Conservation (phyloP, 1,140 invertebrate genomes). For the Sycobia sp. region DNA sequence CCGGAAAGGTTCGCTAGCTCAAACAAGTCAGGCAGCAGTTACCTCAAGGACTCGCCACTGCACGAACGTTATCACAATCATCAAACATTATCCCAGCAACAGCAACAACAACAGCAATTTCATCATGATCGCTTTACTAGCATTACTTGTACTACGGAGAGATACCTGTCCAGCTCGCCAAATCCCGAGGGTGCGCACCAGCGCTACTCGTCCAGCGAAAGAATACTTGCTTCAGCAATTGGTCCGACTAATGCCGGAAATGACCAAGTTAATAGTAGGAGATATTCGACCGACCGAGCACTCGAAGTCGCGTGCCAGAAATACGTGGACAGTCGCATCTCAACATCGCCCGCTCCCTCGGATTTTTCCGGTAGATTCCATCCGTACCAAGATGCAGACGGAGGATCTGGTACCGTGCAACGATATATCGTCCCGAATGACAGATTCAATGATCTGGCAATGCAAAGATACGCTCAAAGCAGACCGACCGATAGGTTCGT, state of each 20-base stretch:
- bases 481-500: constrained; percentile 55
- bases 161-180: constrained; percentile 49
- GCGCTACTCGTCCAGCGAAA: constrained; percentile 53
- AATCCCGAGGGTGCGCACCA: constrained; percentile 52
- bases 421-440: constrained; percentile 41
- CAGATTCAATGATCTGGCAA: constrained; percentile 62
- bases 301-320: constrained; percentile 50
- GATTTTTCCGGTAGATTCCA: constrained; percentile 48
- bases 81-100: constrained; percentile 29
- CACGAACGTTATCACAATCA: constrained; percentile 49
- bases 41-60: constrained; percentile 46
- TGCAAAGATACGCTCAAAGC: constrained; percentile 61
- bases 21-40: constrained; percentile 34
- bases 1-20: constrained; percentile 52
- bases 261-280: constrained; percentile 7
- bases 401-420: constrained; percentile 53
- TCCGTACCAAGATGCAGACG: constrained; percentile 42
- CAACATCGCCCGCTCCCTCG: constrained; percentile 43
- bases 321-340: constrained; percentile 48
- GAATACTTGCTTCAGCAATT: constrained; percentile 33
- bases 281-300: constrained; percentile 44
- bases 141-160: constrained; percentile 44
- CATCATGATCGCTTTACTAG: constrained; percentile 47
- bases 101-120: constrained; percentile 33
- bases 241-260: neutral